A percentile compares a stretch with the other conserved stretches of the same genome.
These are phyloP conservation scores for Patella depressa DNA, from an alignment of 2,888 invertebrate species.

Conservation along the genomic window DNA sequence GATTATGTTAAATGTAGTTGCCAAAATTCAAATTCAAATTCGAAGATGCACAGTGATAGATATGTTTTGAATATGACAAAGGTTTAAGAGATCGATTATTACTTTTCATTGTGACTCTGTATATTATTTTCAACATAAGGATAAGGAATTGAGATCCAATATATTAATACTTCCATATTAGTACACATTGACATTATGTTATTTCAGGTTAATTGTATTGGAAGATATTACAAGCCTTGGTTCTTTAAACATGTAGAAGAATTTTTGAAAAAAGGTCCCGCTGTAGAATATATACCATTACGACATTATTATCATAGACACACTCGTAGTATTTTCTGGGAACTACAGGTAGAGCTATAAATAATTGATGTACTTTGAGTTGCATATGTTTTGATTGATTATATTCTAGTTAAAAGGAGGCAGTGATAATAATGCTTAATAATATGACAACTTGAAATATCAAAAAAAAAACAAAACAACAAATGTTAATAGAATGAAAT, in stretches of 20 bases:
- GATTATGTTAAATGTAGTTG: too few relatives aligned
- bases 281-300: constrained; percentile 82
- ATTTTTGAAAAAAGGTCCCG: constrained; percentile 67
- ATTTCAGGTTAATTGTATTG: constrained; percentile 80
- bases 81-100: too few relatives aligned
- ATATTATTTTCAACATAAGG: background rate
- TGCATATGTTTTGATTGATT: background rate
- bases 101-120: too few relatives aligned
- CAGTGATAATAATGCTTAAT: background rate
- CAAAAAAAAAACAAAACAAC: background rate
- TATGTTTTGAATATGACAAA: too few relatives aligned
- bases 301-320: constrained; percentile 88
- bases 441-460: background rate
- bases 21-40: too few relatives aligned
- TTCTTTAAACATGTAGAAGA: constrained; percentile 84
- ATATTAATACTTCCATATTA: background rate
- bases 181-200: background rate
- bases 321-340: constrained; percentile 86
- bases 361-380: background rate
- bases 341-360: constrained; percentile 77
- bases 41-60: too few relatives aligned
- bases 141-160: background rate
- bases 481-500: background rate
- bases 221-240: constrained; percentile 86
- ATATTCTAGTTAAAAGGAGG: background rate